Conservation (phyloP, 2,113 vertebrate species). For the Mesembrinibis cayennensis region DNA sequence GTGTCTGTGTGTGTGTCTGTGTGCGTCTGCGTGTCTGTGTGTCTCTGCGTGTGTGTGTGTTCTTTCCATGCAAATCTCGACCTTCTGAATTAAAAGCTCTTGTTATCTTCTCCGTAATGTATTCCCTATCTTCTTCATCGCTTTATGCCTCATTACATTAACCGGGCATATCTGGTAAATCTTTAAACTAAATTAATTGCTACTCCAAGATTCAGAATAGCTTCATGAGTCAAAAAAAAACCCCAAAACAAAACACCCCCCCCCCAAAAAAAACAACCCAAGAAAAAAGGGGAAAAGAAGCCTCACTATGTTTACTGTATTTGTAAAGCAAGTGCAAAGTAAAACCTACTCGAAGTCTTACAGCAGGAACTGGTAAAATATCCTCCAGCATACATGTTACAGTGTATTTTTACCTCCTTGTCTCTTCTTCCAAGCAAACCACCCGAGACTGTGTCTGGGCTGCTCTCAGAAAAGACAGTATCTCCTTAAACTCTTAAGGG, state of each 20-base stretch:
- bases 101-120: neutral
- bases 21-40: too few species aligned
- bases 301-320: neutral
- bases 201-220: neutral
- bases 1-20: too few species aligned
- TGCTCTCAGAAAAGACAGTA: neutral
- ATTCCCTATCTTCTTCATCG: neutral
- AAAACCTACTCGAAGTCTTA: neutral
- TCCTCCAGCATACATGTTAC: neutral
- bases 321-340: neutral
- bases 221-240: neutral
- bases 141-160: neutral
- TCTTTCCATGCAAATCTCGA: too few species aligned
- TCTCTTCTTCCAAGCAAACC: neutral
- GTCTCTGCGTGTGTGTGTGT: too few species aligned
- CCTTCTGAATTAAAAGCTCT: neutral
- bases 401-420: neutral
- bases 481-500: neutral
- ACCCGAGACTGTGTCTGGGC: rapidly evolving
- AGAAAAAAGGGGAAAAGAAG: neutral
- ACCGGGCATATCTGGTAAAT: neutral
- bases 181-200: neutral
- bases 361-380: neutral
- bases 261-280: too few species aligned
- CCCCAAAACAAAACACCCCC: neutral